Conservation (phyloP, 2,888 invertebrate species). For the Caenorhabditis sinica region DNA sequence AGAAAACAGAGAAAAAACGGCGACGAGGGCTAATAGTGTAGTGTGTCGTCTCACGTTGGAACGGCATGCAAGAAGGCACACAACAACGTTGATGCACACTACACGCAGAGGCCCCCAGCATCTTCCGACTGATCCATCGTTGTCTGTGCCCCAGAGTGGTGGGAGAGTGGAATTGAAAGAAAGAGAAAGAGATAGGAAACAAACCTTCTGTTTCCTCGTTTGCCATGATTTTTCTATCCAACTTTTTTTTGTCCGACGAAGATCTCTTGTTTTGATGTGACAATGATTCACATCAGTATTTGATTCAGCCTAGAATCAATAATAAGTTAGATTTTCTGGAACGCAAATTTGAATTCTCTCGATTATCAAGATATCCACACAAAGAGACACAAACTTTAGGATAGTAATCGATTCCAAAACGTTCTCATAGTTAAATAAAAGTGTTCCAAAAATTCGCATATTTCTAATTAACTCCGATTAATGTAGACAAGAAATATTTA, state of each 20-base stretch:
- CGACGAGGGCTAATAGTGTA: conserved; percentile 33
- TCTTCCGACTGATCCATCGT: conserved; percentile 49
- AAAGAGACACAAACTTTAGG: too few relatives aligned
- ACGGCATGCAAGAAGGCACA: conserved; percentile 51
- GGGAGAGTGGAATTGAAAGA: neutral
- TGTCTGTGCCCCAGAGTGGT: conserved; percentile 32
- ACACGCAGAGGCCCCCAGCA: conserved; percentile 41
- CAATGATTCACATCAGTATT: conserved; percentile 21
- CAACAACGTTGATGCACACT: conserved; percentile 51
- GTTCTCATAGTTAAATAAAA: too few relatives aligned
- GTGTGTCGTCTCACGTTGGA: conserved; percentile 58
- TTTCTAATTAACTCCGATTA: too few relatives aligned
- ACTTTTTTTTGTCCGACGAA: conserved; percentile 33
- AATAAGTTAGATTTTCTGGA: too few relatives aligned
- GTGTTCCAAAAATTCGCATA: too few relatives aligned
- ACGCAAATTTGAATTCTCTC: too few relatives aligned
- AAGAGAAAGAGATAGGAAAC: conserved; percentile 16
- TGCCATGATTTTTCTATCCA: conserved; percentile 40
- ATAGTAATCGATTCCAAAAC: too few relatives aligned
- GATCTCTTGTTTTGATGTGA: conserved; percentile 51
- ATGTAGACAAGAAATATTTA: too few relatives aligned
- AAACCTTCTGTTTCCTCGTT: conserved; percentile 49
- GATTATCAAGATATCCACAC: too few relatives aligned
- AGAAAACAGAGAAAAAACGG: conserved; percentile 36
- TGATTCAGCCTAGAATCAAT: conserved; percentile 9